Percentiles rank a stretch among this genome's conserved stretches.
Evolutionary conservation across 2,797 vertebrate species (phyloP).

Genomic region (Gastrophryne carolinensis): DNA sequence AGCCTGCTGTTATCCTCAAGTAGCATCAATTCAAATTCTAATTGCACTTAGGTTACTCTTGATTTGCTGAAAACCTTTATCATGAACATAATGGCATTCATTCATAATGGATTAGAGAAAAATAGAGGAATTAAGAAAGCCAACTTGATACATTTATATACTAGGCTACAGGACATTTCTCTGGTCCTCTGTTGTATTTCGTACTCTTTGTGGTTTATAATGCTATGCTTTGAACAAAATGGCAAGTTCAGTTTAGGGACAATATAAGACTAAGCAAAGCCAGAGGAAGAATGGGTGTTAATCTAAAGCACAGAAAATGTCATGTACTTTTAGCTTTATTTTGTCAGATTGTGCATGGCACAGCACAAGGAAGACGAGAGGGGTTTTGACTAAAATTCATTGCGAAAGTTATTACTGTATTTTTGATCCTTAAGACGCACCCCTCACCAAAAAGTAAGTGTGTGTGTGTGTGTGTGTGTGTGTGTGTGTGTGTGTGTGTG

Average conservation of each 20-base stretch:
- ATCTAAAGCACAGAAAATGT: slow-evolving; percentile 1
- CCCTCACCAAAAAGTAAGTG: too few species aligned
- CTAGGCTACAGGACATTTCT: background rate
- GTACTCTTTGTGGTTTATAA: background rate
- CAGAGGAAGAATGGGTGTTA: background rate
- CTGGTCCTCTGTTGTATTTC: background rate
- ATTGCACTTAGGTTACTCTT: slow-evolving; percentile 50
- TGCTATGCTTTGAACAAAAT: background rate
- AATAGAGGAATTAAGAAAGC: slow-evolving; percentile 38
- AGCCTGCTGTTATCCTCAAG: slow-evolving; percentile 50
- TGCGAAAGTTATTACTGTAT: background rate
- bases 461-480: too few species aligned
- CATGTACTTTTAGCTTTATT: background rate
- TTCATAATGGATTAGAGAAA: slow-evolving; percentile 46
- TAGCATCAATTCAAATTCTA: slow-evolving; percentile 51
- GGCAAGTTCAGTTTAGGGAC: slow-evolving; percentile 13
- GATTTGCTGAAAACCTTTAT: slow-evolving; percentile 37
- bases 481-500: too few species aligned
- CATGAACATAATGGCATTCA: slow-evolving; percentile 45
- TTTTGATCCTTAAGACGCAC: too few species aligned
- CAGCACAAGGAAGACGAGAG: background rate
- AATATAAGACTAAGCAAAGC: background rate
- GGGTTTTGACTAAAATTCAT: background rate
- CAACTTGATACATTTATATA: slow-evolving; percentile 25
- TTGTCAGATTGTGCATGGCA: background rate